Percentiles rank a stretch among this genome's conserved stretches.
These are phyloP conservation scores for Rhopalosiphum padi DNA, from an alignment of 1,140 invertebrate species.

Conservation along the genomic window DNA sequence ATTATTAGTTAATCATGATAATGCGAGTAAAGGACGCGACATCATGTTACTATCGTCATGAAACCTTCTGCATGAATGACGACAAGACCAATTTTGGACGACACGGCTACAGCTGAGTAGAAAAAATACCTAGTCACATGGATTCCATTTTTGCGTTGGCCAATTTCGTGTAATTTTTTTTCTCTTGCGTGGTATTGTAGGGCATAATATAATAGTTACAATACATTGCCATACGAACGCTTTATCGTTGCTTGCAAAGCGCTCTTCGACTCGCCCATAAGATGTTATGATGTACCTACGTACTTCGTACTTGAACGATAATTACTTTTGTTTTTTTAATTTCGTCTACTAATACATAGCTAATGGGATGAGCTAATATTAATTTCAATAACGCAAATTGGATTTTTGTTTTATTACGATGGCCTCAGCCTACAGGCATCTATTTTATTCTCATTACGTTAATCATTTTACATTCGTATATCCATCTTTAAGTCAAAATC, in stretches of 20 bases:
- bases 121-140: background rate
- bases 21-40: background rate
- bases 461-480: too few relatives aligned
- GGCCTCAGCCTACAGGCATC: background rate
- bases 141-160: background rate
- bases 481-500: too few relatives aligned
- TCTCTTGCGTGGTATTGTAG: background rate
- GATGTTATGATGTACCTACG: background rate
- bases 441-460: background rate
- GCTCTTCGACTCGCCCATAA: background rate
- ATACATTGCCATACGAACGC: background rate
- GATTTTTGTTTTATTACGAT: background rate
- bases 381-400: background rate
- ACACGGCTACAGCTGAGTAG: background rate
- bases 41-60: background rate
- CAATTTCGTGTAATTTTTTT: background rate
- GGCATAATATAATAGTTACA: background rate
- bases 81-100: background rate
- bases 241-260: background rate
- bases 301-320: constrained; percentile 8
- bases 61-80: background rate
- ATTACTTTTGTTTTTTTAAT: constrained; percentile 11
- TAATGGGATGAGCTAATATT: background rate
- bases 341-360: background rate
- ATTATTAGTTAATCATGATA: background rate